These are phyloP conservation scores for Saturnia pavonia DNA, from an alignment of 2,888 invertebrate species.

Conservation along the genomic window DNA sequence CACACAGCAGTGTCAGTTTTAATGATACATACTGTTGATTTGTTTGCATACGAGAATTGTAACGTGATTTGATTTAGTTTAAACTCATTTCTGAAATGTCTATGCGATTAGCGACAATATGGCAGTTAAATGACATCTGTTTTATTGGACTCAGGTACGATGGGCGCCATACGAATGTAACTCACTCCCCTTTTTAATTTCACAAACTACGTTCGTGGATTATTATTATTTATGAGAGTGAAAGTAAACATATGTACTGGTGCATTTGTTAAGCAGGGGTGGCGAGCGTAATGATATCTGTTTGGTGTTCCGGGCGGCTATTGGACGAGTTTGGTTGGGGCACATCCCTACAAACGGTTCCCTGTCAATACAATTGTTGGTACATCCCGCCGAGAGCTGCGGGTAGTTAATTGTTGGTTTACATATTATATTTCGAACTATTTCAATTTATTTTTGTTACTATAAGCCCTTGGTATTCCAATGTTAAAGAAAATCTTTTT, in stretches of 20 bases:
- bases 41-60: constrained; percentile 60
- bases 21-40: constrained; percentile 68
- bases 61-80: constrained; percentile 47
- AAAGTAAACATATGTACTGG: constrained; percentile 75
- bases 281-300: constrained; percentile 58
- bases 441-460: neutral
- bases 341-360: constrained; percentile 57
- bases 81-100: constrained; percentile 1
- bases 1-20: constrained; percentile 59
- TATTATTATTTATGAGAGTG: constrained; percentile 76
- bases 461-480: neutral
- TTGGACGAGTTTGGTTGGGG: constrained; percentile 65
- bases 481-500: neutral
- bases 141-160: constrained; percentile 9
- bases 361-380: constrained; percentile 39
- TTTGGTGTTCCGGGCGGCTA: constrained; percentile 48
- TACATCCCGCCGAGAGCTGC: constrained; percentile 58
- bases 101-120: constrained; percentile 5
- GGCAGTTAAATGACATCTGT: constrained; percentile 26
- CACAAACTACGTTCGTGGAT: constrained; percentile 57
- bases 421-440: neutral
- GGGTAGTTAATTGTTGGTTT: constrained; percentile 62
- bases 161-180: constrained; percentile 15
- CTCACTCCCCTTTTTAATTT: constrained; percentile 64
- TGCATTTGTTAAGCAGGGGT: constrained; percentile 54